phyloP scores from a whole-genome alignment of 2,888 invertebrate species.

The Agrochola lychnidis region DNA sequence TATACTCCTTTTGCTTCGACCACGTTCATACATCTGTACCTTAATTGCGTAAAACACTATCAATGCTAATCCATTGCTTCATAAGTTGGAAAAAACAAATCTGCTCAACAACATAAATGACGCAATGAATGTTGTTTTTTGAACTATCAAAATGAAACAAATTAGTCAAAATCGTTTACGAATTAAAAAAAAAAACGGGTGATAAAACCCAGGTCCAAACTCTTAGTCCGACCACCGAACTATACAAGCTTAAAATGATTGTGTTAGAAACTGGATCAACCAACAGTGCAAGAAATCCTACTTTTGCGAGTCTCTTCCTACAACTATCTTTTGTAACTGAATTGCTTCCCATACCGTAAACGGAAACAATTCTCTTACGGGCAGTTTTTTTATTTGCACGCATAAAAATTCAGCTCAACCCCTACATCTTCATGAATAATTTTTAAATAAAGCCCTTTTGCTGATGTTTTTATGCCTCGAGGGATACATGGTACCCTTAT shows the following conservation, averaged over 20 bases:
- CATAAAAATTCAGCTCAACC: not conserved
- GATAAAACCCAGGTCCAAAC: not conserved
- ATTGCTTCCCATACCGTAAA: not conserved
- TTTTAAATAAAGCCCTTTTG: slow-evolving; percentile 32
- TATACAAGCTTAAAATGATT: not conserved
- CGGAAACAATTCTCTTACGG: slow-evolving; percentile 7
- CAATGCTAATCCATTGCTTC: no score
- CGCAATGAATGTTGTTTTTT: no score
- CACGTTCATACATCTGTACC: no score
- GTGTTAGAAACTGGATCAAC: not conserved
- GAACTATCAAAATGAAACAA: no score
- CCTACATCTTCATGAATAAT: slow-evolving; percentile 36
- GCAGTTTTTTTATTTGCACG: not conserved
- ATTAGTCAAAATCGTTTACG: no score
- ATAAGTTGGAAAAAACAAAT: no score
- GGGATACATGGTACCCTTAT: slow-evolving; percentile 9
- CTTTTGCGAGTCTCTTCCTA: not conserved
- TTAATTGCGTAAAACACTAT: no score
- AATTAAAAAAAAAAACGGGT: no score
- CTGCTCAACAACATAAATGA: no score
- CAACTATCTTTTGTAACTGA: not conserved
- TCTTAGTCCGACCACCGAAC: not conserved
- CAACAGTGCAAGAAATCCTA: not conserved
- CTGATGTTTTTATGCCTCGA: slow-evolving; percentile 24
- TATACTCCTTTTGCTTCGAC: no score